Evolutionary conservation across 2,113 vertebrate species (phyloP).

Genomic region (Pavo muticus): DNA sequence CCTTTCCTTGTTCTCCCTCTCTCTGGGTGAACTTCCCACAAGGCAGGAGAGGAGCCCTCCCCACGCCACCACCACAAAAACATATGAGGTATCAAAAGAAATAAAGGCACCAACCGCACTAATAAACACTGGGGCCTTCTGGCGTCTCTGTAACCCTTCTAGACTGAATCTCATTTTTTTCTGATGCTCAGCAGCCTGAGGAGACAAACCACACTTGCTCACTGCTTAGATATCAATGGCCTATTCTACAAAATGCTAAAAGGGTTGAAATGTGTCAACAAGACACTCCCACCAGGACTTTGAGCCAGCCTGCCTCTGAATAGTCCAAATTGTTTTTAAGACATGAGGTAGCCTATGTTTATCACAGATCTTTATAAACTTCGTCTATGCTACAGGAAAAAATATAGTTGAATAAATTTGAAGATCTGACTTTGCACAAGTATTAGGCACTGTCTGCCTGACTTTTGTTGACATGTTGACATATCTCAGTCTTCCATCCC

Average conservation of each 20-base stretch:
- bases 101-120: not conserved
- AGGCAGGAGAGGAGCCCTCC: not conserved
- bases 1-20: not conserved
- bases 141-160: not conserved
- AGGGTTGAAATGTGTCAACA: not conserved
- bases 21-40: not conserved
- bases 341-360: not conserved
- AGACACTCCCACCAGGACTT: not conserved
- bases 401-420: not conserved
- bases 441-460: not conserved
- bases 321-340: not conserved
- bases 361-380: not conserved
- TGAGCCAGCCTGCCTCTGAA: not conserved
- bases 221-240: not conserved
- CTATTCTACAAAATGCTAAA: not conserved
- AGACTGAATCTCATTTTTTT: not conserved
- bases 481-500: not conserved
- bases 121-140: not conserved
- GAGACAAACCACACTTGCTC: not conserved
- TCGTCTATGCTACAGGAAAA: not conserved
- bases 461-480: not conserved
- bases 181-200: not conserved
- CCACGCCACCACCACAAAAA: not conserved
- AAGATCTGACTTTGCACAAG: not conserved
- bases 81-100: slow-evolving; percentile 17